Evolutionary conservation across 2,113 vertebrate species (phyloP).

Genomic region (Bos taurus): ARS-UCD2.0 NC_037330.1:49737001-49737500

Average conservation of each 20-base stretch:
- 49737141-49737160: fast-evolving
- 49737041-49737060: neutral
- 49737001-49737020: neutral
- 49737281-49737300: no score
- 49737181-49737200: neutral
- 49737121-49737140: fast-evolving
- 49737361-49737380: no score
- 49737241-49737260: neutral
- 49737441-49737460: no score
- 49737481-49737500: no score
- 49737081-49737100: neutral
- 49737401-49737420: no score
- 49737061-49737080: neutral
- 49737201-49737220: neutral
- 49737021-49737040: neutral
- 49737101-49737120: neutral
- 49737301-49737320: no score
- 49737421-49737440: no score
- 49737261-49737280: no score
- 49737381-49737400: no score
- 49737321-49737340: no score
- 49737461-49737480: no score
- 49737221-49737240: neutral
- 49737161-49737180: fast-evolving
- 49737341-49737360: no score